Conservation (phyloP, 1,140 invertebrate species). For the Eurytemora carolleeae region DNA sequence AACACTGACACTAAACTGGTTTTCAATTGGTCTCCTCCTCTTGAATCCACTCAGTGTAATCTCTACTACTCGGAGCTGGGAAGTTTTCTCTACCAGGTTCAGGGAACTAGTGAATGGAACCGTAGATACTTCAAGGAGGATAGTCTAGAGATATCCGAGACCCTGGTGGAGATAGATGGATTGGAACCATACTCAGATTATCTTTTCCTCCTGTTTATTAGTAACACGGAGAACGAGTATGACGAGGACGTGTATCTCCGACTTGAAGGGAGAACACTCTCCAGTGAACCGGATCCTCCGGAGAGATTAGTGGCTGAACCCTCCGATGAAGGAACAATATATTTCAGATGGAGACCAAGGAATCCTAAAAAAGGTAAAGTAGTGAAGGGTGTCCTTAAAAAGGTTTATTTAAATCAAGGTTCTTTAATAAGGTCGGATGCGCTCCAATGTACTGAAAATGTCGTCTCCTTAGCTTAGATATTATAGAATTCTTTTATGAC, state of each 20-base stretch:
- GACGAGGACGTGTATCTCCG: background rate
- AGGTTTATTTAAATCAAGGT: background rate
- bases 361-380: background rate
- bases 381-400: background rate
- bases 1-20: background rate
- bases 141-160: background rate
- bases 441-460: too few species aligned
- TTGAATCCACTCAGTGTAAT: background rate
- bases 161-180: background rate
- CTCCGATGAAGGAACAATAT: background rate
- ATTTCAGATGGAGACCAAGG: background rate
- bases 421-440: too few species aligned
- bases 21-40: background rate
- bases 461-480: too few species aligned
- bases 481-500: too few species aligned
- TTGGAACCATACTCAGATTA: background rate
- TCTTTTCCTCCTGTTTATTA: background rate
- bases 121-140: background rate
- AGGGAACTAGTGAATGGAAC: background rate
- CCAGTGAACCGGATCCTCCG: background rate
- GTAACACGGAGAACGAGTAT: background rate
- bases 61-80: background rate
- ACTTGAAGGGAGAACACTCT: background rate
- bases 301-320: background rate
- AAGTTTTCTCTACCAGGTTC: background rate